Evolutionary conservation across 2,797 vertebrate species (phyloP), one percentile per base, ranked within the genome.

Genomic region (Cuniculus paca): DNA sequence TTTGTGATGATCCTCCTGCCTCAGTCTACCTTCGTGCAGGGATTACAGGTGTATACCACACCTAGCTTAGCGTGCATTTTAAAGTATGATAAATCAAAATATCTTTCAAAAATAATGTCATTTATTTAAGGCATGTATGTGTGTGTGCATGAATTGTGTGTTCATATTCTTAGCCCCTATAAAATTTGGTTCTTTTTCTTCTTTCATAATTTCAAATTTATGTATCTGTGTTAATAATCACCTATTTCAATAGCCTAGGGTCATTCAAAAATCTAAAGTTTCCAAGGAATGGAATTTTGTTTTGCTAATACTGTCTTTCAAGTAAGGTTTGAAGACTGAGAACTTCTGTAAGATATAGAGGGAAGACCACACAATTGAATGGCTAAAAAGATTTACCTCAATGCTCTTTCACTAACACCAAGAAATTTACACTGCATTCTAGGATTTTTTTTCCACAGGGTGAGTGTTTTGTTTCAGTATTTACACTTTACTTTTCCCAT

Each of bases 231-330:
- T 70, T 79, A 83, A 3, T 90, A 45, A 7, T 83, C 5, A 75
- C 52, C 34, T n/a, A 70, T 91, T 75, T 92, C 20, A 60, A 26
- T 5, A 91, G 22, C 48, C 20, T 78, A 6, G 4, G 4, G 13
- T 61, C 61, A 82, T 70, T 78, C 2, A 60, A 24, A 94, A 91
- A 60, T 28, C 6, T 72, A 34, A 20, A 70, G n/a, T 5, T 68
- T 22, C 19, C 31, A 94, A n/a, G 39, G 28, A 34, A 77, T 54
- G 3, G 3, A 54, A n/a, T 84, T 88, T 58, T 31, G 36, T 84
- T 92, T 79, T 75, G 24, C 28, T 80, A 90, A n/a, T n/a, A n/a
- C 20, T 80, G 34, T 56, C 89, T 94, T 92, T 61, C 74, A 88
- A 31, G 36, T 54, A 78, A 80, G 5, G 45, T 31, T 81, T 92